Conservation (phyloP, 1,140 invertebrate genomes). For the Acromyrmex charruanus region DNA sequence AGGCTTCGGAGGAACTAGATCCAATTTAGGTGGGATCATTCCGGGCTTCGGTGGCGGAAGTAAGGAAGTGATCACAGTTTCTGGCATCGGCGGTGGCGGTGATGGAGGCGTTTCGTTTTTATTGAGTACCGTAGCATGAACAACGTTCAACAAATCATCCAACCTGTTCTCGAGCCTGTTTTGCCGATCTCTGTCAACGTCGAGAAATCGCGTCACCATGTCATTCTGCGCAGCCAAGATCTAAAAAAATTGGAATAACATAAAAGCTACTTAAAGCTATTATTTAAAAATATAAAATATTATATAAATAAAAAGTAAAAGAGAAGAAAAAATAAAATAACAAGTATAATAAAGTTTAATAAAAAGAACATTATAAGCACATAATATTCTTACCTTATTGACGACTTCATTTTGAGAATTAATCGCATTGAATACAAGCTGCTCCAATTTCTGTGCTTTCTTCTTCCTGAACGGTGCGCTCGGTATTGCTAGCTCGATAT, state of each 20-base stretch:
- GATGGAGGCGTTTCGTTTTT: conserved; percentile 69
- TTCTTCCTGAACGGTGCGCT: conserved; percentile 83
- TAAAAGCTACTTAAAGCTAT: not conserved
- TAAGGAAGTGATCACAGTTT: conserved; percentile 80
- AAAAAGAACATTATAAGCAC: not conserved
- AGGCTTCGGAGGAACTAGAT: conserved; percentile 84
- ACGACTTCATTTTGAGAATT: conserved; percentile 85
- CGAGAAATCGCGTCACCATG: conserved; percentile 83
- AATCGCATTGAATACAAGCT: conserved; percentile 83
- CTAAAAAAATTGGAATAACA: conserved; percentile 71
- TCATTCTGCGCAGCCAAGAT: conserved; percentile 84
- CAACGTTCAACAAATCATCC: conserved; percentile 83
- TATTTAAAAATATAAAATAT: conserved; percentile 10
- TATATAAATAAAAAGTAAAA: not conserved
- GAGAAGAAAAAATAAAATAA: not conserved
- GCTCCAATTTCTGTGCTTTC: conserved; percentile 84
- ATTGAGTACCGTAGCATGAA: conserved; percentile 80
- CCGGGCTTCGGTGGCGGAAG: conserved; percentile 84
- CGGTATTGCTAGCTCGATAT: conserved; percentile 70
- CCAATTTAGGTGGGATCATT: conserved; percentile 83
- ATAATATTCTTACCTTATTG: conserved; percentile 80
- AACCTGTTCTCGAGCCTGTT: conserved; percentile 83
- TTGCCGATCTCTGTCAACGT: conserved; percentile 84
- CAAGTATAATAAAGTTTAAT: not conserved
- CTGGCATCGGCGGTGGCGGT: conserved; percentile 53